Evolutionary conservation across 1,140 invertebrate genomes (phyloP).

Genomic region (Papilio polyxenes): DNA sequence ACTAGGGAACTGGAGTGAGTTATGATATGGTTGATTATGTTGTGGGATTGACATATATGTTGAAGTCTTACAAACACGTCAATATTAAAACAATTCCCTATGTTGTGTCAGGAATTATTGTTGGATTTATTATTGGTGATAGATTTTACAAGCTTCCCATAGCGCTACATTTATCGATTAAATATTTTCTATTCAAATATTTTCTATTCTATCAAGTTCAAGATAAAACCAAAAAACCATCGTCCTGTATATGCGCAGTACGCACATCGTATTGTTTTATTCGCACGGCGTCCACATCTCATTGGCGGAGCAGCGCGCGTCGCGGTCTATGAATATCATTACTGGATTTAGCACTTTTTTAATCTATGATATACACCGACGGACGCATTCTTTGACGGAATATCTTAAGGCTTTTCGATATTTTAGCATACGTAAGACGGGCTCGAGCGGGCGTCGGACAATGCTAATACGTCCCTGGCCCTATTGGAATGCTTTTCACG

Average conservation of each 20-base stretch:
- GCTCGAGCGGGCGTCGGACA: not conserved
- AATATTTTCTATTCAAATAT: not conserved
- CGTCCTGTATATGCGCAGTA: constrained; percentile 49
- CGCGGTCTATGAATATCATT: constrained; percentile 63
- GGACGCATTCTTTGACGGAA: constrained; percentile 39
- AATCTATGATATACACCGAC: constrained; percentile 56
- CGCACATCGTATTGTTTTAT: constrained; percentile 51
- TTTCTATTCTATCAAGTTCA: constrained; percentile 2
- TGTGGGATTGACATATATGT: too few species aligned
- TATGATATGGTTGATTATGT: too few species aligned
- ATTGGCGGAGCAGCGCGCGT: constrained; percentile 55
- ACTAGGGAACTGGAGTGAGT: too few species aligned
- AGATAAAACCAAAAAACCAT: constrained; percentile 13
- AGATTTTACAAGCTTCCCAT: not conserved
- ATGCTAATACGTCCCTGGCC: constrained; percentile 21
- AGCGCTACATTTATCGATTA: not conserved
- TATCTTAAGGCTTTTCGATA: constrained; percentile 36
- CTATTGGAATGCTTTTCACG: constrained; percentile 21
- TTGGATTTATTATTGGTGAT: not conserved
- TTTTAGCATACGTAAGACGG: constrained; percentile 25
- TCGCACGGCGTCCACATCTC: constrained; percentile 66
- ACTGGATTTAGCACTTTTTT: constrained; percentile 58
- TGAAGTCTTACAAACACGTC: too few species aligned
- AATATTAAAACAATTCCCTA: not conserved
- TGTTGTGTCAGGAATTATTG: not conserved